Base-by-base conservation (phyloP, 2,113 vertebrate species). In the Mesoclemmys tuberculata region DNA sequence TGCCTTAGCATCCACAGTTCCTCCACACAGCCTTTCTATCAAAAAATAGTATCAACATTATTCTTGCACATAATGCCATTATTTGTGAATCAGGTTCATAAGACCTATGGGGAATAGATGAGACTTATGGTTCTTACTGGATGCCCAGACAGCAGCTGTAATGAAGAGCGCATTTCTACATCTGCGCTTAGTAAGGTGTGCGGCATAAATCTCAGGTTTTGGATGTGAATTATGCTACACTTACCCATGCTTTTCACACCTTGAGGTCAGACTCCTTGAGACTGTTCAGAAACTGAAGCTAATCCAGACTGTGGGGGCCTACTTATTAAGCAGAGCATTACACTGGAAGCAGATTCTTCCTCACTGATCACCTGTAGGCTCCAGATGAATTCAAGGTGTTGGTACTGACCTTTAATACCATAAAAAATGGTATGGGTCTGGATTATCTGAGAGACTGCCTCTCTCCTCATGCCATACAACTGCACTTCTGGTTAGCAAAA, bases 71-170 rank as follows among this genome's bases (percentile, higher is more conserved):
- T 71, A 81, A 48, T 6, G 27, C 13, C 75, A 22, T 79, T 78
- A 55, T 26, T 79, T 56, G 61, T 14, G n/a, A 87, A 38, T 46
- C 74, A 22, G 19, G 18, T 85, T 80, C 87, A 80, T 77, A 58
- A n/a, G n/a, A 1, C 2, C 52, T 0, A 4, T n/a, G 78, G 79
- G 49, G 46, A 64, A 4, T 46, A 35, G 5, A 0, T 5, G 19
- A 64, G n/a, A 51, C 68, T 12, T 31, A 1, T 24, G 8, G 54
- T 2, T 35, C 0, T 19, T 91, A 49, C 51, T 79, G 46, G 48
- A 52, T 27, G 52, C 71, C n/a, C 61, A 35, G 12, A 74, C 74
- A 90, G 48, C 18, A 2, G 6, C 49, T 75, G 22, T 14, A 27
- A 6, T 46, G 74, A 77, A 27, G 41, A 77, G 41, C 46, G 22